A percentile compares a stretch with the other conserved stretches of the same genome.
Evolutionary conservation across 2,113 vertebrate species (phyloP).

Genomic region (Riparia riparia): DNA sequence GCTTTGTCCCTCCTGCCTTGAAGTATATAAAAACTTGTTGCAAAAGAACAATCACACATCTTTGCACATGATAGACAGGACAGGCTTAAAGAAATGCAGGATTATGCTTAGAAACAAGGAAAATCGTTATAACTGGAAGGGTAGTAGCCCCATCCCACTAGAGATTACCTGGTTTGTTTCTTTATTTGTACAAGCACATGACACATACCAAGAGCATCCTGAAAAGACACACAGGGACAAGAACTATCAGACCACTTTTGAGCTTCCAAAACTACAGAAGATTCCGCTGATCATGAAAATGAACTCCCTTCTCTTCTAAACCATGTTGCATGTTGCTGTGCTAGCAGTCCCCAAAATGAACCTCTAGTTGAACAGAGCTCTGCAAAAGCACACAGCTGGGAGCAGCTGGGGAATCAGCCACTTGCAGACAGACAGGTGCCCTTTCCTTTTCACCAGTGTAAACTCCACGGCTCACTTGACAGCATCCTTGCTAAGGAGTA

Average conservation of each 20-base stretch:
- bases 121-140: background rate
- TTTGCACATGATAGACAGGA: background rate
- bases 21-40: background rate
- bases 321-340: background rate
- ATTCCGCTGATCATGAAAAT: fast-evolving
- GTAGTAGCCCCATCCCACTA: background rate
- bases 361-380: background rate
- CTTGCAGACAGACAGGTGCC: background rate
- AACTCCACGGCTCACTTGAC: background rate
- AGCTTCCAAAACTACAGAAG: background rate
- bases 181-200: background rate
- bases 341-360: background rate
- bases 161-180: background rate
- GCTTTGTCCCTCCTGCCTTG: background rate
- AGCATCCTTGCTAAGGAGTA: background rate
- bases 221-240: background rate
- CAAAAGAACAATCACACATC: background rate
- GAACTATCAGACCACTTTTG: background rate
- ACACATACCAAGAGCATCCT: background rate
- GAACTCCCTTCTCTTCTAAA: background rate
- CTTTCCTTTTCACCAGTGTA: background rate
- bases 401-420: background rate
- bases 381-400: background rate
- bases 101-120: background rate
- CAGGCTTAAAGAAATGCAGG: background rate